These are phyloP conservation scores for Ceramica pisi DNA, from an alignment of 2,888 invertebrate species.

Conservation along the genomic window DNA sequence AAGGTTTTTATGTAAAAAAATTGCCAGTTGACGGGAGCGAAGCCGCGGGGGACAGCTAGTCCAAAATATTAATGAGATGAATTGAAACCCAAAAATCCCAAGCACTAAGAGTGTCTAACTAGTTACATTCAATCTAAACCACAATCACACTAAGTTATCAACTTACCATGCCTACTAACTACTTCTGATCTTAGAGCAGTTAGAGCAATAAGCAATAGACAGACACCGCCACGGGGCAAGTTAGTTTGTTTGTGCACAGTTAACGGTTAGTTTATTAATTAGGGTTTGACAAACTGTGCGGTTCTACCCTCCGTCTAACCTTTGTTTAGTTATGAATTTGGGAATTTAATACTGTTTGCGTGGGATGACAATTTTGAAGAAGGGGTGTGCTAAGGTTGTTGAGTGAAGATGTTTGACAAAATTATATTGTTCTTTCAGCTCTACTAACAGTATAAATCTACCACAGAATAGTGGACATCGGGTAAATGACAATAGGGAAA, in stretches of 20 bases:
- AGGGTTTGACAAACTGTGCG: conserved; percentile 84
- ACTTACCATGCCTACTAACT: conserved; percentile 7
- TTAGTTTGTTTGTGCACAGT: conserved; percentile 68
- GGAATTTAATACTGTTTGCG: conserved; percentile 51
- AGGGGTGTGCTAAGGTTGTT: not conserved
- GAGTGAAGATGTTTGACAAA: not conserved
- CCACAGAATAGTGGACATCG: no score
- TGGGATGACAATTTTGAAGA: conserved; percentile 43
- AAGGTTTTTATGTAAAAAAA: no score
- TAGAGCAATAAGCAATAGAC: conserved; percentile 56
- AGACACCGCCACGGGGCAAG: conserved; percentile 65
- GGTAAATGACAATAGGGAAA: no score
- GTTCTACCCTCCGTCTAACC: conserved; percentile 63
- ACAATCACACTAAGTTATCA: conserved; percentile 7
- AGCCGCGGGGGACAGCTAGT: no score
- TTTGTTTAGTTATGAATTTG: conserved; percentile 60
- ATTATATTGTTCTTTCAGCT: no score
- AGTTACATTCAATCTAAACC: not conserved
- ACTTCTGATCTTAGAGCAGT: conserved; percentile 40
- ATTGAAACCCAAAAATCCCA: not conserved
- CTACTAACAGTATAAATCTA: no score
- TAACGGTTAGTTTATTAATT: conserved; percentile 80
- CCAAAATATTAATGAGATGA: no score
- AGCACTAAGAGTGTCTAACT: not conserved
- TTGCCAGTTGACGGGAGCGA: no score